These are phyloP conservation scores for Ctenopoma kingsleyae DNA, from an alignment of 2,797 vertebrate species.

Conservation along the genomic window DNA sequence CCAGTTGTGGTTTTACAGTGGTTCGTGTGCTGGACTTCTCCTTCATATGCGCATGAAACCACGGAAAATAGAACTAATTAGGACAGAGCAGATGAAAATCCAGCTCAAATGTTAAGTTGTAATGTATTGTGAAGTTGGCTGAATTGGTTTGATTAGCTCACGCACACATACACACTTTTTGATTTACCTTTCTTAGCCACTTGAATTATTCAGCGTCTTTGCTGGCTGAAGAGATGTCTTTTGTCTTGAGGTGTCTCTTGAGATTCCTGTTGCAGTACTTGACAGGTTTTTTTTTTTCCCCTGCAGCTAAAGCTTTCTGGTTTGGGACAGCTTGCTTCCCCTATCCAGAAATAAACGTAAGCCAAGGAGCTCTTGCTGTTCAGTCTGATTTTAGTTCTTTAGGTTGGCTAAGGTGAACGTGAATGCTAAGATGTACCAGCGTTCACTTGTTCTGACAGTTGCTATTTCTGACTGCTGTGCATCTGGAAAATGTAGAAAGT, in stretches of 20 bases:
- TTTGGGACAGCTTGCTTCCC: neutral
- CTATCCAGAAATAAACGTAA: neutral
- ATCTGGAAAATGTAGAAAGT: neutral
- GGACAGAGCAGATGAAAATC: too few species aligned
- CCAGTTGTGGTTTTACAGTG: too few species aligned
- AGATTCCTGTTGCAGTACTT: neutral
- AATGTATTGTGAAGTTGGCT: too few species aligned
- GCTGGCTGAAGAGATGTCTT: neutral
- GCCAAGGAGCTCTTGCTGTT: neutral
- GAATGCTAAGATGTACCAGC: neutral
- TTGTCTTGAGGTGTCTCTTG: neutral
- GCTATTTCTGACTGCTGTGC: neutral
- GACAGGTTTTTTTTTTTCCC: neutral
- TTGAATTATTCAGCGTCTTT: neutral
- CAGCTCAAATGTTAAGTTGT: too few species aligned
- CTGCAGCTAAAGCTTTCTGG: neutral
- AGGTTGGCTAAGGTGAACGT: neutral
- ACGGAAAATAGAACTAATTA: too few species aligned
- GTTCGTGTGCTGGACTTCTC: neutral
- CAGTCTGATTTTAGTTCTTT: neutral
- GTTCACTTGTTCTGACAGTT: neutral
- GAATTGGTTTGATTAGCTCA: too few species aligned
- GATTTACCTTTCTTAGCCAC: neutral
- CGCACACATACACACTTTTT: neutral
- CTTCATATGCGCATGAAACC: too few species aligned